Percentiles rank a stretch among this genome's conserved stretches.
phyloP scores from a whole-genome alignment of 2,888 invertebrate species.

The Arge pagana region DNA sequence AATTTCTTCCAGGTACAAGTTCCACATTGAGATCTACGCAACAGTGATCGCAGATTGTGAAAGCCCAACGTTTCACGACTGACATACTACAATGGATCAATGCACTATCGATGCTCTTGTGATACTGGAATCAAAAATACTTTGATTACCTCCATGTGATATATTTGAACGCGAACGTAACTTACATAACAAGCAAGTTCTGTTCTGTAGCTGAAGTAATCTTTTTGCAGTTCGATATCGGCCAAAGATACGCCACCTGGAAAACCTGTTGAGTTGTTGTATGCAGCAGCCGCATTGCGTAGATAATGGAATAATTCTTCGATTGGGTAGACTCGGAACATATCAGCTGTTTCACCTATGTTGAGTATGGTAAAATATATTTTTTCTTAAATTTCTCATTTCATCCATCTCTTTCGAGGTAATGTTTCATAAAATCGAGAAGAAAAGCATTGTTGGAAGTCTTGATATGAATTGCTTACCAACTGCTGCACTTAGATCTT shows the following conservation, averaged over 20 bases:
- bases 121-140: constrained; percentile 36
- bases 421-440: constrained; percentile 27
- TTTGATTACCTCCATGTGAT: background rate
- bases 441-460: background rate
- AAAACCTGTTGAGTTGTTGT: constrained; percentile 20
- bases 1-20: constrained; percentile 43
- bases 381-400: background rate
- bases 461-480: constrained; percentile 30
- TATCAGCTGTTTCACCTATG: constrained; percentile 29
- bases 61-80: constrained; percentile 49
- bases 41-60: constrained; percentile 51
- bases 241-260: constrained; percentile 40
- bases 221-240: constrained; percentile 51
- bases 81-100: constrained; percentile 46
- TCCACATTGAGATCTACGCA: constrained; percentile 39
- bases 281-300: constrained; percentile 35
- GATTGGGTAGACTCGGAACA: constrained; percentile 48
- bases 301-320: constrained; percentile 49
- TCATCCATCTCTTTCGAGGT: constrained; percentile 5
- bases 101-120: constrained; percentile 33
- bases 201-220: constrained; percentile 46
- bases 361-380: too few relatives aligned
- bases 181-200: constrained; percentile 55
- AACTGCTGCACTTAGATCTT: constrained; percentile 30
- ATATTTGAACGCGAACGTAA: background rate